Percentiles rank a stretch among this genome's conserved stretches.
These are phyloP conservation scores for Geotrupes spiniger DNA, from an alignment of 2,888 invertebrate genomes.

Conservation along the genomic window DNA sequence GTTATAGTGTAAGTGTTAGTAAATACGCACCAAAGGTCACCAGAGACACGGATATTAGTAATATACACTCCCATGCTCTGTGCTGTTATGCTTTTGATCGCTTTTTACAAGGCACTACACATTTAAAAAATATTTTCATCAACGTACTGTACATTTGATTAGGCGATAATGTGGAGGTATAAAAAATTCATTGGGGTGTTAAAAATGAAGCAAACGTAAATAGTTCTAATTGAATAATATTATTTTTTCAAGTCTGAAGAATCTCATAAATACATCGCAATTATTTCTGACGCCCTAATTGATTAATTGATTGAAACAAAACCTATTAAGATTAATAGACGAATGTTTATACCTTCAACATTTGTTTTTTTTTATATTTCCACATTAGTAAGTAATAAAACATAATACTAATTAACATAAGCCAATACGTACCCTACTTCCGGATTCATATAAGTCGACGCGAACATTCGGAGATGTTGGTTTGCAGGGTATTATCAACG, in stretches of 20 bases:
- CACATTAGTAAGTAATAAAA: conserved; percentile 6
- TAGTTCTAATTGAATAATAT: too few relatives aligned
- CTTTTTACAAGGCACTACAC: conserved; percentile 3
- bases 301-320: too few relatives aligned
- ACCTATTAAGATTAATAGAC: too few relatives aligned
- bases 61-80: conserved; percentile 22
- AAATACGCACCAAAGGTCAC: neutral
- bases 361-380: conserved; percentile 1
- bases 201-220: conserved; percentile 1
- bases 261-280: too few relatives aligned
- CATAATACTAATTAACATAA: conserved; percentile 4
- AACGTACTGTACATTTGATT: conserved; percentile 14
- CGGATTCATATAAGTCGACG: conserved; percentile 48
- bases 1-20: conserved; percentile 15
- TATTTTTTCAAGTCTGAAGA: neutral
- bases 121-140: conserved; percentile 7
- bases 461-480: conserved; percentile 60
- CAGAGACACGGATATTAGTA: conserved; percentile 23
- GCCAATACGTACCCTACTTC: conserved; percentile 20
- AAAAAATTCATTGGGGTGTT: neutral
- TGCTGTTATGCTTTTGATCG: conserved; percentile 3
- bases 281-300: too few relatives aligned
- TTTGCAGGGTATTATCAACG: conserved; percentile 59
- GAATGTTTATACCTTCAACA: too few relatives aligned
- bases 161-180: neutral